These are phyloP conservation scores for Anadara kagoshimensis DNA, from an alignment of 1,140 invertebrate species.

Conservation along the genomic window DNA sequence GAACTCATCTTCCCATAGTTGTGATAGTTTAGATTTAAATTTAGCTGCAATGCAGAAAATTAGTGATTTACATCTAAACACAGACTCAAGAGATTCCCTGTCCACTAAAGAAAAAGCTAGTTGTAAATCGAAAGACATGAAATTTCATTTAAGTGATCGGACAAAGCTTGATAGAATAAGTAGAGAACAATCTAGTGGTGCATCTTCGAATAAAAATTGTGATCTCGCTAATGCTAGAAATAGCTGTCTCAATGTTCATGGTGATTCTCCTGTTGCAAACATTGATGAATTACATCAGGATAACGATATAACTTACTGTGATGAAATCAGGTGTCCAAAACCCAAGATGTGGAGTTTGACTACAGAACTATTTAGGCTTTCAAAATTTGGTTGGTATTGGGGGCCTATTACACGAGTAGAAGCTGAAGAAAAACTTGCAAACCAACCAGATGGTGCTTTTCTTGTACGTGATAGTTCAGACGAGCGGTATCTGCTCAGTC, in stretches of 20 bases:
- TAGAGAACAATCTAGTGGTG: background rate
- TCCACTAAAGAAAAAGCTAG: slow-evolving; percentile 60
- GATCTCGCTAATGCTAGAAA: slow-evolving; percentile 7
- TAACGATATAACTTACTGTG: slow-evolving; percentile 11
- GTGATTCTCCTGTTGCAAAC: slow-evolving; percentile 1
- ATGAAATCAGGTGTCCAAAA: slow-evolving; percentile 14
- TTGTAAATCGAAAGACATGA: slow-evolving; percentile 64
- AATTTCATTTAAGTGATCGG: slow-evolving; percentile 50
- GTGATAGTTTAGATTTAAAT: slow-evolving; percentile 61
- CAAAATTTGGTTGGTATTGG: slow-evolving; percentile 82
- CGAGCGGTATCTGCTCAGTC: slow-evolving; percentile 80
- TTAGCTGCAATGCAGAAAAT: slow-evolving; percentile 54
- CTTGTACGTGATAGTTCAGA: slow-evolving; percentile 85
- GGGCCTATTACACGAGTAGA: slow-evolving; percentile 79
- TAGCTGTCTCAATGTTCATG: slow-evolving; percentile 15
- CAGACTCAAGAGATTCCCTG: slow-evolving; percentile 51
- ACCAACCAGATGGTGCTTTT: slow-evolving; percentile 86
- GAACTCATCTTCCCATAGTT: slow-evolving; percentile 59
- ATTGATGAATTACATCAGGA: slow-evolving; percentile 18
- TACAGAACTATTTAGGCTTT: slow-evolving; percentile 77
- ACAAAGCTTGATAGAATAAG: slow-evolving; percentile 10
- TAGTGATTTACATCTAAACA: slow-evolving; percentile 61
- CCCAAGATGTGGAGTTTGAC: slow-evolving; percentile 74
- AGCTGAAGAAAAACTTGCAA: slow-evolving; percentile 79
- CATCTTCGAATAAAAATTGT: slow-evolving; percentile 4